Conservation (phyloP, 2,797 vertebrate genomes). For the Amblyraja radiata region DNA sequence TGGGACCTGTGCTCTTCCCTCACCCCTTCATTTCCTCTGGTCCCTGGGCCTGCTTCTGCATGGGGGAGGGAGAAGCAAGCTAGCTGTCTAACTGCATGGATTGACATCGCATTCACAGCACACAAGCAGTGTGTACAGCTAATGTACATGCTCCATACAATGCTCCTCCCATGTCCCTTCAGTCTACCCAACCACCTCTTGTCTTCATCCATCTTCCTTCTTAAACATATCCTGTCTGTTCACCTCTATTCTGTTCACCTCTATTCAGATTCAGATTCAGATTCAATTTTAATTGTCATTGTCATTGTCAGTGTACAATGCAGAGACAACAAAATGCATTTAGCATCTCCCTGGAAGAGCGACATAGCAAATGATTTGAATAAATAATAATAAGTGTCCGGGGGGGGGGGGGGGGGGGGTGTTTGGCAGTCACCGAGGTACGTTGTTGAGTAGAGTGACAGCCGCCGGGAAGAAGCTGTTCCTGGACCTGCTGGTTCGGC, state of each 20-base stretch:
- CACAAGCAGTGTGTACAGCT: background rate
- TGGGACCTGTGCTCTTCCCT: slow-evolving; percentile 58
- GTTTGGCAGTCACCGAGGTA: no score
- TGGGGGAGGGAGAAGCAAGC: background rate
- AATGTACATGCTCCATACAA: background rate
- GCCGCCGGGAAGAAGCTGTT: no score
- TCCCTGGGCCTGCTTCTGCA: background rate
- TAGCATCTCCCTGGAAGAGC: no score
- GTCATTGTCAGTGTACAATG: no score
- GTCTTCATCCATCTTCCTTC: background rate
- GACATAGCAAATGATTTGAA: no score
- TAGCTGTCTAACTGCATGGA: background rate
- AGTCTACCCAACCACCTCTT: background rate
- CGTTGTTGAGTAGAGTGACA: no score
- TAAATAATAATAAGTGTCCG: no score
- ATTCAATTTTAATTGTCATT: no score
- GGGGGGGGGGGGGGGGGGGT: no score
- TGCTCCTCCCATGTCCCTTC: background rate
- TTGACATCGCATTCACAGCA: background rate
- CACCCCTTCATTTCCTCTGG: slow-evolving; percentile 45
- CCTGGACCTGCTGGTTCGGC: no score
- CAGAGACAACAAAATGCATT: no score
- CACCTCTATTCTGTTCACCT: background rate
- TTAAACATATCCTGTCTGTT: background rate
- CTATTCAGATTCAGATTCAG: no score